phyloP scores from a whole-genome alignment of 2,113 vertebrate species.

The Emydocephalus ijimae region DNA sequence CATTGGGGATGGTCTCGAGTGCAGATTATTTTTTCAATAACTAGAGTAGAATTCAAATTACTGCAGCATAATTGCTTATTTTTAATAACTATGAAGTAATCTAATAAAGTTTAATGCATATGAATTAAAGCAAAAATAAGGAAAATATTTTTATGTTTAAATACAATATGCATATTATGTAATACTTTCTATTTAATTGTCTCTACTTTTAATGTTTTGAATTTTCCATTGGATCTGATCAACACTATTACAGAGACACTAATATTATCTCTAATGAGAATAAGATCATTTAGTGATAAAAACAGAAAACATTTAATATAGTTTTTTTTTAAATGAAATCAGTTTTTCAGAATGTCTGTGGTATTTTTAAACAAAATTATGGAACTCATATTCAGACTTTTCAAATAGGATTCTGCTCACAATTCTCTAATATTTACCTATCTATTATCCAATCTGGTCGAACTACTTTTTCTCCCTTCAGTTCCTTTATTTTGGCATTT shows the following conservation, averaged over 20 bases:
- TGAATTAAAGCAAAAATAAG: constrained; percentile 2
- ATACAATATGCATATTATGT: neutral
- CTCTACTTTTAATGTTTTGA: neutral
- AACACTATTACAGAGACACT: neutral
- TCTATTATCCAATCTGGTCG: constrained; percentile 94
- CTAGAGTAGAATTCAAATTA: neutral
- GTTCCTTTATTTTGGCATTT: constrained; percentile 90
- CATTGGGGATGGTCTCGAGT: constrained; percentile 12
- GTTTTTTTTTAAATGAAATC: neutral
- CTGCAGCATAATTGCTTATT: constrained; percentile 7
- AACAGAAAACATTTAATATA: constrained; percentile 4
- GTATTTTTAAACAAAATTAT: neutral
- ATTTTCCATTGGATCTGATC: neutral
- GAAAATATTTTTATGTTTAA: constrained; percentile 5
- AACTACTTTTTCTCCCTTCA: constrained; percentile 92
- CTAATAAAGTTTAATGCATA: constrained; percentile 29
- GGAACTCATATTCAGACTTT: neutral
- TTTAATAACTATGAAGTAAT: neutral
- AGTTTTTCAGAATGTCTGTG: neutral
- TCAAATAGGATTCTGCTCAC: neutral
- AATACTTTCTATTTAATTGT: neutral
- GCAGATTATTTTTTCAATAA: neutral
- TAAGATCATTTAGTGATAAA: neutral
- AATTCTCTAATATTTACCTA: constrained; percentile 72
- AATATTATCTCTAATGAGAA: neutral